These are phyloP conservation scores for Girardinus metallicus DNA, from an alignment of 2,797 vertebrate species.

Conservation along the genomic window DNA sequence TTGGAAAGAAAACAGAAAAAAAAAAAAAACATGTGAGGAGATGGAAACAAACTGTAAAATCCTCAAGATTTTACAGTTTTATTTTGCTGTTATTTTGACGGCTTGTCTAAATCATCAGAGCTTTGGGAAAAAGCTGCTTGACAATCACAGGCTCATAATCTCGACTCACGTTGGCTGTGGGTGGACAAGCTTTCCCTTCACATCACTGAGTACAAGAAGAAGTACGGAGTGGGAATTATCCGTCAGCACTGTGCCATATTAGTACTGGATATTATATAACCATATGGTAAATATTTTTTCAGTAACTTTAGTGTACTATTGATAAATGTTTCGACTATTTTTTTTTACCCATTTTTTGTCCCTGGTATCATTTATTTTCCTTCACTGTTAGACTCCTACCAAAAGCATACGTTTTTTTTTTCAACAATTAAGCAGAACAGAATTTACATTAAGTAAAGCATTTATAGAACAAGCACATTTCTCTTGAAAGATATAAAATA, in stretches of 20 bases:
- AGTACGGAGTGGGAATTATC: slow-evolving; percentile 18
- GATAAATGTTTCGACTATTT: neutral
- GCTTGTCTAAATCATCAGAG: slow-evolving; percentile 47
- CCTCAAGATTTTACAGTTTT: slow-evolving; percentile 21
- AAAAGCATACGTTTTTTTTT: neutral
- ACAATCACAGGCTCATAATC: slow-evolving; percentile 54
- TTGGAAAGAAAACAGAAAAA: slow-evolving; percentile 28
- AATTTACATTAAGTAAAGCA: neutral
- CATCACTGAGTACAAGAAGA: slow-evolving; percentile 34
- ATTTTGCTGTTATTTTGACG: slow-evolving; percentile 41
- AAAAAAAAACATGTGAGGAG: neutral
- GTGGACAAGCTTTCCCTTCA: slow-evolving; percentile 55
- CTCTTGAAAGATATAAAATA: neutral
- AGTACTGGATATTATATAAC: neutral
- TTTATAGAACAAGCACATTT: neutral
- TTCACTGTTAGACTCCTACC: neutral
- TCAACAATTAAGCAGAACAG: neutral
- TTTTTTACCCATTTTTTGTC: neutral
- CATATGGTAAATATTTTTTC: neutral
- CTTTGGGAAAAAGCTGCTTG: slow-evolving; percentile 27
- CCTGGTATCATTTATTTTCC: neutral
- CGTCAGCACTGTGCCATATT: neutral
- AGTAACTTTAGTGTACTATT: neutral
- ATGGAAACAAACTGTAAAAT: slow-evolving; percentile 43
- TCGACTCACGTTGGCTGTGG: slow-evolving; percentile 46